These are phyloP conservation scores for Heterodera carotae DNA, from an alignment of 1,140 invertebrate species.

Conservation along the genomic window DNA sequence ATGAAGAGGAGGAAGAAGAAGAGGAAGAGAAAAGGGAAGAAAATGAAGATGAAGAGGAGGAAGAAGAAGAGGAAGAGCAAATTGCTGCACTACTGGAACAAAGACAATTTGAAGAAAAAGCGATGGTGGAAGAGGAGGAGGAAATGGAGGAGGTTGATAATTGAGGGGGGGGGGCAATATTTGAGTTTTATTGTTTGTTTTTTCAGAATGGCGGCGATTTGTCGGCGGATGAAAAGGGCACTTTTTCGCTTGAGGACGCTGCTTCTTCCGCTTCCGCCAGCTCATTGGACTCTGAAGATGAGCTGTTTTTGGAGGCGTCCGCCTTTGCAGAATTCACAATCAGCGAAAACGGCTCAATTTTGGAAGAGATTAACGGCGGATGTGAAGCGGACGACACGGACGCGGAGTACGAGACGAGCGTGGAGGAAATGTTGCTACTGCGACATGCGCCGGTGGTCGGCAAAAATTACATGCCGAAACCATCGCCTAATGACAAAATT, in stretches of 20 bases:
- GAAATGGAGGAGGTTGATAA: no score
- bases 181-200: neutral
- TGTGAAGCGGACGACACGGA: conserved; percentile 6
- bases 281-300: neutral
- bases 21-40: conserved; percentile 13
- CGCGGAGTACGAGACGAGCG: conserved; percentile 25
- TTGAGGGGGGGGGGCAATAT: no score
- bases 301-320: neutral
- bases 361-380: neutral
- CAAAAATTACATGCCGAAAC: neutral
- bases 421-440: conserved; percentile 19
- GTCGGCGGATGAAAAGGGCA: neutral
- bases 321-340: conserved; percentile 20
- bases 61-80: no score
- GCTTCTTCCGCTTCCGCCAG: neutral
- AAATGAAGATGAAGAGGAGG: conserved; percentile 15
- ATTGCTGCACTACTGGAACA: no score
- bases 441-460: neutral
- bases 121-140: no score
- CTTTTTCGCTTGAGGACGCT: neutral
- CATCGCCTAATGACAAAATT: neutral
- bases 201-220: neutral
- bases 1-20: neutral
- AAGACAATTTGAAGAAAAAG: no score
- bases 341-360: conserved; percentile 19